A percentile compares a stretch with the other conserved stretches of the same genome.
Evolutionary conservation across 2,888 invertebrate genomes (phyloP).

Genomic region (Trachelus stipa): DNA sequence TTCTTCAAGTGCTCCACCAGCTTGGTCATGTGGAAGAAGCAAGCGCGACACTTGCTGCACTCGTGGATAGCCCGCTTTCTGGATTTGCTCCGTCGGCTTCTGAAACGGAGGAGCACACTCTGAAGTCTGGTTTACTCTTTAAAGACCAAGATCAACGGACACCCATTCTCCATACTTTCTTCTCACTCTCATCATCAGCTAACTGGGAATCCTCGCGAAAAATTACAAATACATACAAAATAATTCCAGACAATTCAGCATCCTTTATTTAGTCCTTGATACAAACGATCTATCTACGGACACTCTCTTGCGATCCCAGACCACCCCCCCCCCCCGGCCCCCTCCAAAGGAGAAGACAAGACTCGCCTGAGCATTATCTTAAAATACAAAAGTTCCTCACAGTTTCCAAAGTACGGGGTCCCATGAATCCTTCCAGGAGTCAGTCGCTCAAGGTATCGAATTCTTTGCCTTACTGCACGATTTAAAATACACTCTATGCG

Average conservation of each 20-base stretch:
- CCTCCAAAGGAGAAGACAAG: background rate
- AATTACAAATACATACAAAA: background rate
- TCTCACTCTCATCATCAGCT: background rate
- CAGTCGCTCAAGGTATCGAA: background rate
- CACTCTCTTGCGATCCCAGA: too few species aligned
- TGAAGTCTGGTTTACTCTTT: background rate
- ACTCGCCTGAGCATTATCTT: background rate
- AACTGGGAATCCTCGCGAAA: background rate
- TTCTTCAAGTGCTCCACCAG: conserved; percentile 61
- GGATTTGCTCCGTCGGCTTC: conserved; percentile 32
- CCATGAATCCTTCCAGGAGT: too few species aligned
- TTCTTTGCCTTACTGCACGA: too few species aligned
- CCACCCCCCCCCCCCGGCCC: too few species aligned
- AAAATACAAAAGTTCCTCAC: background rate
- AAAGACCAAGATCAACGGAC: background rate
- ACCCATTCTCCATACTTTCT: background rate
- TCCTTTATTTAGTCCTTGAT: background rate
- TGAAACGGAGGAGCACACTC: conserved; percentile 37
- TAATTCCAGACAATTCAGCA: background rate
- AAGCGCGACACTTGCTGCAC: conserved; percentile 54
- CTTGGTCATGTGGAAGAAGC: conserved; percentile 56
- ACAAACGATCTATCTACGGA: background rate
- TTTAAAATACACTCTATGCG: too few species aligned
- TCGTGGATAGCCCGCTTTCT: conserved; percentile 46
- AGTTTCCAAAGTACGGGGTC: too few species aligned